Evolutionary conservation across 2,888 invertebrate species (phyloP), one percentile per base, ranked within the genome.

Genomic region (Tinea trinotella): DNA sequence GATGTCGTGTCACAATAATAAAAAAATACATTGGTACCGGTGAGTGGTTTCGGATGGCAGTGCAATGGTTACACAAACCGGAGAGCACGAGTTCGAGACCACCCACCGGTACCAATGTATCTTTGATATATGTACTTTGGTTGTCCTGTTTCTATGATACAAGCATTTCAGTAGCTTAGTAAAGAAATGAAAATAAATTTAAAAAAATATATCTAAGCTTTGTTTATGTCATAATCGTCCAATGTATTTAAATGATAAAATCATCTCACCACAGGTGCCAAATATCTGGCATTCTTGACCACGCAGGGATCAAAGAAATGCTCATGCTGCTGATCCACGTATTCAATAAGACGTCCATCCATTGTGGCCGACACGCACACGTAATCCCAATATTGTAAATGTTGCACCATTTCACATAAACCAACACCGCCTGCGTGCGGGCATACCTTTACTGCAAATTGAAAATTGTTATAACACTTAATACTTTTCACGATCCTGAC

Each of bases 391-490:
- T 92, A 91, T 75, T 96, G 94, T 46, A 97, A 83, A 77, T 97
- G 97, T 64, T 96, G 96, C 1, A 97, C 95, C 91, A 96, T 93
- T 84, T 97, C 97, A 67, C 97, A 97, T 2, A 97, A 88, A 1
- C 96, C 97, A 7, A 97, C 93, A 5, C 97, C 97, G n/a, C 97
- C 97, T 56, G 96, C 96, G 81, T 97, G 97, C 0, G 97, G 97
- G 70, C 96, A 96, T 1, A 97, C 95, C 65, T 95, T 95, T 12
- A 96, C 96, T 96, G 73, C 17, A 81, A 72, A 17, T n/a, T 7
- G n/a, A 30, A 30, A 30, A n/a, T n/a, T n/a, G n/a, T n/a, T 30
- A 9, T 30, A 9, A 9, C 9, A 30, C 6, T 30, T 6, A 6
- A 5, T n/a, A 40, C 15, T 40, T 40, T 40, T 15, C 4, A 19